phyloP scores from a whole-genome alignment of 2,888 invertebrate genomes.

The Caenorhabditis imperialis region DNA sequence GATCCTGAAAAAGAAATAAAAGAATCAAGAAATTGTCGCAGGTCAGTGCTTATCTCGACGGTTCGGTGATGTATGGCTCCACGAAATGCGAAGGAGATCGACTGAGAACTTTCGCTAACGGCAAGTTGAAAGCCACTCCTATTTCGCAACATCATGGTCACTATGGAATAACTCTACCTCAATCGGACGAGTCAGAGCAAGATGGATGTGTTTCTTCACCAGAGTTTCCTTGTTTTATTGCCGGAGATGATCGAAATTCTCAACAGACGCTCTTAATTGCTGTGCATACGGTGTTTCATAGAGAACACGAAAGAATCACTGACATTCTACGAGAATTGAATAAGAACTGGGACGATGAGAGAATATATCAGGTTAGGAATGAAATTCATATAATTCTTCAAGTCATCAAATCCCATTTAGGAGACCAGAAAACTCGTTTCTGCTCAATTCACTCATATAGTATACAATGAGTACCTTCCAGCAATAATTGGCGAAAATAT shows the following conservation, averaged over 20 bases:
- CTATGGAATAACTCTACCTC: conserved; percentile 58
- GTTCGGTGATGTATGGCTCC: conserved; percentile 77
- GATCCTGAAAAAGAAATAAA: background rate
- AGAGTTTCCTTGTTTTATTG: conserved; percentile 60
- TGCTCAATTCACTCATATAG: conserved; percentile 81
- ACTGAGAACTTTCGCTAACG: conserved; percentile 70
- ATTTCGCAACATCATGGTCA: conserved; percentile 22
- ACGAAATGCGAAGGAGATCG: conserved; percentile 72
- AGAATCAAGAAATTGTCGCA: too few species aligned
- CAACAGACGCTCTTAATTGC: conserved; percentile 75
- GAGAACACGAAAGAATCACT: conserved; percentile 77
- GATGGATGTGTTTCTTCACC: conserved; percentile 63
- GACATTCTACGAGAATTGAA: conserved; percentile 70
- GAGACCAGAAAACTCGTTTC: conserved; percentile 79
- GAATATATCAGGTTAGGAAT: conserved; percentile 78
- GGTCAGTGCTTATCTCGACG: conserved; percentile 83
- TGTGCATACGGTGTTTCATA: conserved; percentile 74
- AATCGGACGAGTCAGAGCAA: conserved; percentile 83
- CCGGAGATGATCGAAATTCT: conserved; percentile 74
- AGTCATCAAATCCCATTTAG: too few species aligned
- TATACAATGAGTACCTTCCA: conserved; percentile 83
- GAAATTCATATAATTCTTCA: too few species aligned
- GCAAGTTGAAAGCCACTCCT: conserved; percentile 70
- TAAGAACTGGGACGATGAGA: conserved; percentile 79
- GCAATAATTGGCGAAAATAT: conserved; percentile 89